phyloP scores from a whole-genome alignment of 1,140 invertebrate species.

The Drosophila carrolli region DNA sequence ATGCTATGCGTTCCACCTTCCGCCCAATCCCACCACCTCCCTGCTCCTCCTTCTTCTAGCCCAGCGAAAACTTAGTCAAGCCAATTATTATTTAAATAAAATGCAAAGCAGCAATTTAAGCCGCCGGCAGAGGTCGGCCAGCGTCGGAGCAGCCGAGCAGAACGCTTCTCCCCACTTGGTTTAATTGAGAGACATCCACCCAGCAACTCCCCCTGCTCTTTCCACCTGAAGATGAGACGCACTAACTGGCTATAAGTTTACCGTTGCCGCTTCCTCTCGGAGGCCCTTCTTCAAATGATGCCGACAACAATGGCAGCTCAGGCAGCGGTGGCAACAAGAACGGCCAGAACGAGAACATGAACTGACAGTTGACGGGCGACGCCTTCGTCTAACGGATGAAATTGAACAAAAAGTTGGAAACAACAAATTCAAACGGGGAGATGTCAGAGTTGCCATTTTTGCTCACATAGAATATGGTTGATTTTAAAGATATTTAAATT shows the following conservation, averaged over 20 bases:
- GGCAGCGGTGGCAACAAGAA: constrained; percentile 22
- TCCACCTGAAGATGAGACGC: constrained; percentile 45
- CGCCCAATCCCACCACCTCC: neutral
- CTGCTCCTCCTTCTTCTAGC: neutral
- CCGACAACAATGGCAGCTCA: constrained; percentile 46
- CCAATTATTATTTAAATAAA: constrained; percentile 80
- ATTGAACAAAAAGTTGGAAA: neutral
- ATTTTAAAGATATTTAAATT: neutral
- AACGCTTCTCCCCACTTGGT: constrained; percentile 52
- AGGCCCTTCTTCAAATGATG: constrained; percentile 46
- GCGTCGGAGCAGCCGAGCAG: constrained; percentile 56
- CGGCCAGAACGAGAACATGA: constrained; percentile 42
- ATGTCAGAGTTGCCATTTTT: neutral
- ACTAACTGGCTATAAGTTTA: constrained; percentile 68
- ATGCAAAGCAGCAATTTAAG: constrained; percentile 67
- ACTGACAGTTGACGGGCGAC: constrained; percentile 65
- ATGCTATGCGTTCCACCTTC: constrained; percentile 5
- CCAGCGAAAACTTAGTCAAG: constrained; percentile 46
- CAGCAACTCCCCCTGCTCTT: neutral
- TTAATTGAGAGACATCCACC: constrained; percentile 57
- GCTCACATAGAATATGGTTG: neutral
- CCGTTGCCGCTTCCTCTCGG: constrained; percentile 52
- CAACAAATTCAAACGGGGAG: neutral
- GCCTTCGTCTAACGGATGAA: constrained; percentile 64
- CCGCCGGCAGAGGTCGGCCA: constrained; percentile 37